phyloP scores from a whole-genome alignment of 2,888 invertebrate species.

The Timema podura region DNA sequence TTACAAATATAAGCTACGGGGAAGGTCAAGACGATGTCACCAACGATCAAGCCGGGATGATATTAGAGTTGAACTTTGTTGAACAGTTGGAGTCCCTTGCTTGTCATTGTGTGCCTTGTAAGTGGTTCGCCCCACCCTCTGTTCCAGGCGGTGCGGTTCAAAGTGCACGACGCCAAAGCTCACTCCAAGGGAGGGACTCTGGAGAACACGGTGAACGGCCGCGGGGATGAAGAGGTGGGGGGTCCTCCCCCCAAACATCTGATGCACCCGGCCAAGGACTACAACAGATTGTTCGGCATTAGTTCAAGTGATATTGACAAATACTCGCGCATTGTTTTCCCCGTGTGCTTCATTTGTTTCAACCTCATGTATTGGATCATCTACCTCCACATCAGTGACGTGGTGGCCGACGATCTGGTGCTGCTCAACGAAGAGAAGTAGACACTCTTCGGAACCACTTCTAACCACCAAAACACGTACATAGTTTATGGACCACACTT shows the following conservation, averaged over 20 bases:
- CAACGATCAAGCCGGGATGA: too few species aligned
- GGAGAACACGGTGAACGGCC: conserved; percentile 85
- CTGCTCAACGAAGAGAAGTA: conserved; percentile 66
- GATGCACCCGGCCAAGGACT: conserved; percentile 80
- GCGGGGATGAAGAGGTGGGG: conserved; percentile 60
- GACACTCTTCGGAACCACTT: too few species aligned
- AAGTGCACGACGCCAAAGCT: conserved; percentile 90
- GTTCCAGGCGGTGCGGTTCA: conserved; percentile 91
- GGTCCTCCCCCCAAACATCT: conserved; percentile 64
- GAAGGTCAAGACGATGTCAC: too few species aligned
- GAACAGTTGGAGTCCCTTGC: too few species aligned
- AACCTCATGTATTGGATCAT: conserved; percentile 99
- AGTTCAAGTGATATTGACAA: conserved; percentile 98
- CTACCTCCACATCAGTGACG: conserved; percentile 93
- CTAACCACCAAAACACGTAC: too few species aligned
- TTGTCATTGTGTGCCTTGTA: conserved; percentile 50
- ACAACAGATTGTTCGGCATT: conserved; percentile 83
- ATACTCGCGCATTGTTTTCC: conserved; percentile 96
- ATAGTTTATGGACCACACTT: too few species aligned
- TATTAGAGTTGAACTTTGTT: too few species aligned
- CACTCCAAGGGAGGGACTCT: conserved; percentile 89
- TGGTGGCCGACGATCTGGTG: conserved; percentile 90
- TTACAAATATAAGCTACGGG: too few species aligned
- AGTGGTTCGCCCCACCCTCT: conserved; percentile 44
- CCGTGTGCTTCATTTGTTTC: conserved; percentile 97